A percentile compares a stretch with the other conserved stretches of the same genome.
phyloP scores from a whole-genome alignment of 2,797 vertebrate genomes.

The Pseudochromis fuscus region DNA sequence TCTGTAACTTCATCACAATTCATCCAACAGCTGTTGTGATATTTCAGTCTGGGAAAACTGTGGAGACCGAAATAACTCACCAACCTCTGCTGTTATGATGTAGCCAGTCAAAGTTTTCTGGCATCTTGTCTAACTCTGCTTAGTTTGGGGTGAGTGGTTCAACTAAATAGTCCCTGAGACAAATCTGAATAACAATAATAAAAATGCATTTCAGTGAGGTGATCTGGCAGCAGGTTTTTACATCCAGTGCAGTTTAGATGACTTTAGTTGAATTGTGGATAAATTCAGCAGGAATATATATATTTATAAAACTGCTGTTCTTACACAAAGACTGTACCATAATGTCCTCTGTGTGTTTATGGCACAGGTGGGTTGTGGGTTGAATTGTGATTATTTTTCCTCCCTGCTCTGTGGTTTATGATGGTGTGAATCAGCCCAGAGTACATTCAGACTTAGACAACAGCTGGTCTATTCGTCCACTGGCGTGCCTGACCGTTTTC shows the following conservation, averaged over 20 bases:
- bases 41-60: constrained; percentile 3
- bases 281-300: background rate
- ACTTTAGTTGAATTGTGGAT: background rate
- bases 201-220: too few relatives aligned
- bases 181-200: too few relatives aligned
- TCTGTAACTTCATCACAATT: background rate
- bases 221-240: background rate
- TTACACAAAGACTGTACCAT: background rate
- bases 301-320: background rate
- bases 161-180: too few relatives aligned
- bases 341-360: background rate
- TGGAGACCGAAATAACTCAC: background rate
- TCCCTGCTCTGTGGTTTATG: constrained; percentile 11
- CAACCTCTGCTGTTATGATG: background rate
- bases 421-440: constrained; percentile 19
- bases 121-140: background rate
- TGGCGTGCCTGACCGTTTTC: constrained; percentile 42
- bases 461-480: constrained; percentile 53
- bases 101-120: background rate
- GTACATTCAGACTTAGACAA: constrained; percentile 27
- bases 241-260: constrained; percentile 1
- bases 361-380: background rate
- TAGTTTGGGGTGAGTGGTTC: background rate
- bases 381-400: constrained; percentile 12
- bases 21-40: constrained; percentile 5